Conservation (phyloP, 2,888 invertebrate genomes). For the Xylocampa areola region DNA sequence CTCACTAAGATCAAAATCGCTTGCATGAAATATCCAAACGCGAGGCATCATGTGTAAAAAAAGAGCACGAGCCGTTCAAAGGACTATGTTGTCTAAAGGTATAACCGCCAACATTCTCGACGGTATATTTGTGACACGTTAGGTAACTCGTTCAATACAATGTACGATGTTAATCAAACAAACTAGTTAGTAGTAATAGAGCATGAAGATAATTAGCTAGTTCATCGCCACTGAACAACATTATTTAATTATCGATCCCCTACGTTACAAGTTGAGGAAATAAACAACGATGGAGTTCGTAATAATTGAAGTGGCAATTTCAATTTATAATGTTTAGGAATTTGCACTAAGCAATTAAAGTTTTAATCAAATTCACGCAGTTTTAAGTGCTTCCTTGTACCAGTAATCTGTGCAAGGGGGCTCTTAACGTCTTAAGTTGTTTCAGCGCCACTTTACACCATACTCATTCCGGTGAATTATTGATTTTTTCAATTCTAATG, state of each 20-base stretch:
- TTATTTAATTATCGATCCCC: slow-evolving; percentile 17
- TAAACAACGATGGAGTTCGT: neutral
- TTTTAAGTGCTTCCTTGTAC: slow-evolving; percentile 2
- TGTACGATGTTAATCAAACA: slow-evolving; percentile 15
- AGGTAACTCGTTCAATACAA: slow-evolving; percentile 22
- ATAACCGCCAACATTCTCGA: too few relatives aligned
- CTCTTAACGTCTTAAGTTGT: slow-evolving; percentile 6
- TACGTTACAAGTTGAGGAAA: neutral
- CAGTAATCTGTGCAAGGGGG: slow-evolving; percentile 7
- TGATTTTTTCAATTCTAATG: too few relatives aligned
- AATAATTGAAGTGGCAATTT: neutral
- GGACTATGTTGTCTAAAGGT: too few relatives aligned
- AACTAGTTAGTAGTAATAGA: slow-evolving; percentile 31
- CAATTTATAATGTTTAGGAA: neutral
- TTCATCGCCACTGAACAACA: slow-evolving; percentile 13
- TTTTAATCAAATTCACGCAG: neutral
- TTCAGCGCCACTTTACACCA: slow-evolving; percentile 9
- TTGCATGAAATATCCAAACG: too few relatives aligned
- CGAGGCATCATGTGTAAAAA: too few relatives aligned
- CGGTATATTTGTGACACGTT: slow-evolving; percentile 1
- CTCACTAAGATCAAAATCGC: too few relatives aligned
- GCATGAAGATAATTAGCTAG: slow-evolving; percentile 31
- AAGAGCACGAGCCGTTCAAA: too few relatives aligned
- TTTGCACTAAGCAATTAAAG: neutral
- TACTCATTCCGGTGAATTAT: too few relatives aligned